Evolutionary conservation across 2,888 invertebrate genomes (phyloP).

Genomic region (Tachystola acroxantha): DNA sequence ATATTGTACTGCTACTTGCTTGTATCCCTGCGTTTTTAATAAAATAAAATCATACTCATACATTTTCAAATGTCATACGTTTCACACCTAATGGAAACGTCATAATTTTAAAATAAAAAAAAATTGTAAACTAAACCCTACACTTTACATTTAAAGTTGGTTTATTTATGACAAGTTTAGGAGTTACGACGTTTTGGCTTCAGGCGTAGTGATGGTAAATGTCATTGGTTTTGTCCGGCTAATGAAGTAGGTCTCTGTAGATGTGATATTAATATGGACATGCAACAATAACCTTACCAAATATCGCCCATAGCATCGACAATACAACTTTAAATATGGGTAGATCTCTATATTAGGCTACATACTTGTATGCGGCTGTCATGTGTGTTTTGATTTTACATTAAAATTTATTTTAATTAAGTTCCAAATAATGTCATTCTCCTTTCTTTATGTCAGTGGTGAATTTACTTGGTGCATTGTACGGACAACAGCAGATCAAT

Average conservation of each 20-base stretch:
- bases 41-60: conserved; percentile 42
- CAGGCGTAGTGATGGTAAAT: conserved; percentile 45
- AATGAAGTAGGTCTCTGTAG: conserved; percentile 49
- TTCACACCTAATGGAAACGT: conserved; percentile 50
- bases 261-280: conserved; percentile 12
- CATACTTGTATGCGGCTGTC: no score
- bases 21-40: conserved; percentile 11
- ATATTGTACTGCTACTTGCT: no score
- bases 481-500: no score
- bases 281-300: no score
- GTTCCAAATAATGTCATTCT: no score
- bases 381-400: no score
- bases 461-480: no score
- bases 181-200: conserved; percentile 25
- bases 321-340: no score
- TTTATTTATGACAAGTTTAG: conserved; percentile 8
- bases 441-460: no score
- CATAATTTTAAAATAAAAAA: conserved; percentile 13
- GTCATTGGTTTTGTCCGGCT: conserved; percentile 69
- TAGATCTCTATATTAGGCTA: no score
- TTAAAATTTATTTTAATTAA: no score
- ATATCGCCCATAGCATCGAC: no score
- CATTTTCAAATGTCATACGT: conserved; percentile 63
- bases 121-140: conserved; percentile 18
- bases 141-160: accelerated